Conservation (phyloP, 2,797 vertebrate species). For the Lepilemur ruficaudatus region DNA sequence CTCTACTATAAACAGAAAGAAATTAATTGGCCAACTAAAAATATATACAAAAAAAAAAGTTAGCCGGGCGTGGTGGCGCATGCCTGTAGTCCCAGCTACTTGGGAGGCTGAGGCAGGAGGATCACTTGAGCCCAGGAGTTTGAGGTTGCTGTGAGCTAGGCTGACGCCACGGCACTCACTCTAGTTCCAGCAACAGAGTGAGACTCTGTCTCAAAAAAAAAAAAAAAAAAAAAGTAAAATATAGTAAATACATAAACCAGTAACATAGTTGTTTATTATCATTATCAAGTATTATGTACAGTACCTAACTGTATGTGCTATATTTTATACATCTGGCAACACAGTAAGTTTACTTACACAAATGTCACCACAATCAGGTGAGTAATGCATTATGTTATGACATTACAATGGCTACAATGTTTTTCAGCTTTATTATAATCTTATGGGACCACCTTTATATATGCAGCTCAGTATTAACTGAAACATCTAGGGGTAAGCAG, state of each 20-base stretch:
- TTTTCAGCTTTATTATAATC: not conserved
- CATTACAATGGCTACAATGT: not conserved
- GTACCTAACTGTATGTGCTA: not conserved
- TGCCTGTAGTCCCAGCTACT: no score
- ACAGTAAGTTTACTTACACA: not conserved
- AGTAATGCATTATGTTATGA: not conserved
- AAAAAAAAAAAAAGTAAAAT: not conserved
- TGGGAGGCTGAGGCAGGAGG: no score
- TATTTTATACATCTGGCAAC: not conserved
- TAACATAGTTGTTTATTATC: not conserved
- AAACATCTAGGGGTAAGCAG: not conserved
- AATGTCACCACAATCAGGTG: not conserved
- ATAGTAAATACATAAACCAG: not conserved
- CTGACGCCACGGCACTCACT: no score
- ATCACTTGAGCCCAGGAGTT: no score
- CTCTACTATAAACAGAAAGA: no score
- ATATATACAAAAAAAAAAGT: no score
- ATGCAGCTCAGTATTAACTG: not conserved
- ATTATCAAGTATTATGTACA: not conserved
- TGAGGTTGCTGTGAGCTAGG: no score
- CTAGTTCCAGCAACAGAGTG: no score
- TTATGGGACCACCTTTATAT: not conserved
- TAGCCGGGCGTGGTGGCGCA: no score
- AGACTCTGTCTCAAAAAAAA: not conserved
- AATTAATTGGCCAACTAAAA: no score